Evolutionary conservation across 2,113 vertebrate genomes (phyloP).

Genomic region (Nettapus auritus): DNA sequence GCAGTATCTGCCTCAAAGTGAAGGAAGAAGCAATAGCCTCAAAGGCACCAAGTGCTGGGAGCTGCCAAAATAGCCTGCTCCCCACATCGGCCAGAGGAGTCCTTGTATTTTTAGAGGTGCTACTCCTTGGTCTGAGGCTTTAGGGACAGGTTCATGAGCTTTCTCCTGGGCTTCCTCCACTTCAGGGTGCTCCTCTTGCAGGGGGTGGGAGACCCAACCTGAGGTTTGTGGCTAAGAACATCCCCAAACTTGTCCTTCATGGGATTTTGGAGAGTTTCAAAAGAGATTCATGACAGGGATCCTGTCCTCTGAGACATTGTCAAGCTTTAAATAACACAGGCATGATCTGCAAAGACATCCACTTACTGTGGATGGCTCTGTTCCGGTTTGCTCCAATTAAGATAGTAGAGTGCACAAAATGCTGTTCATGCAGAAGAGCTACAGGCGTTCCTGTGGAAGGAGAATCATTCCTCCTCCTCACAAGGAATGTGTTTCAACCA

Average conservation of each 20-base stretch:
- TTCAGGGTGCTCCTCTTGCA: neutral
- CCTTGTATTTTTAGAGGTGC: neutral
- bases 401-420: neutral
- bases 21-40: neutral
- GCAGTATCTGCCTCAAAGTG: slow-evolving; percentile 10
- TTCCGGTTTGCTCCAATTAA: neutral
- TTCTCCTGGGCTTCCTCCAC: neutral
- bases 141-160: neutral
- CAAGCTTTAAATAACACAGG: neutral
- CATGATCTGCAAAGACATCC: neutral
- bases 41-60: neutral
- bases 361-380: neutral
- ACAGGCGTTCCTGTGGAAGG: neutral
- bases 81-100: neutral
- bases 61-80: neutral
- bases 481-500: neutral
- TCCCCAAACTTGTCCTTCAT: neutral
- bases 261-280: neutral
- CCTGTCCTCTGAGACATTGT: neutral
- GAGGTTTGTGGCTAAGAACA: neutral
- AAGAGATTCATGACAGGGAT: neutral
- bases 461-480: neutral
- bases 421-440: neutral
- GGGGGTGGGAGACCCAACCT: neutral
- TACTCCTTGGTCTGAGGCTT: neutral